Evolutionary conservation across 2,797 vertebrate genomes (phyloP).

Genomic region (Iguana delicatissima): DNA sequence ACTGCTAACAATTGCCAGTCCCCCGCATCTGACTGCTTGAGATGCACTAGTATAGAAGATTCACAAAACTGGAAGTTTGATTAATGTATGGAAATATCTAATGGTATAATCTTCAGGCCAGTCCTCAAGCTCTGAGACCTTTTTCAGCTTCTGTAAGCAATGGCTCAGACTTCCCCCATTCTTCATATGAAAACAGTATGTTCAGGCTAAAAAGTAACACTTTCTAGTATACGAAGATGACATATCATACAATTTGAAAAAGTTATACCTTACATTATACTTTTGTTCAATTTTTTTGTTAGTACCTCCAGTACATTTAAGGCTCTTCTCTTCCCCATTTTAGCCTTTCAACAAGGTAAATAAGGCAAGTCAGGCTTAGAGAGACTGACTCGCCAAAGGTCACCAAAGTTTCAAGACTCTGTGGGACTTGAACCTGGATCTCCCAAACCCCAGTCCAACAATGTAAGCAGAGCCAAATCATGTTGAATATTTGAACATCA

Average conservation of each 20-base stretch:
- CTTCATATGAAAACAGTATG: background rate
- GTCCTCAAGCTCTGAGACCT: background rate
- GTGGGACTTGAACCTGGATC: background rate
- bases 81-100: background rate
- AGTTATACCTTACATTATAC: background rate
- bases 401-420: background rate
- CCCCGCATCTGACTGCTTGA: too few species aligned
- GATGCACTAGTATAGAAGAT: background rate
- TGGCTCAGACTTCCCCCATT: too few species aligned
- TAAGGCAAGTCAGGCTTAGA: background rate
- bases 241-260: background rate
- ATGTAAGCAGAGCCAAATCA: background rate
- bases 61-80: conserved; percentile 13
- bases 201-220: background rate
- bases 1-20: too few species aligned
- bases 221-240: background rate
- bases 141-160: background rate
- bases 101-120: background rate
- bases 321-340: background rate
- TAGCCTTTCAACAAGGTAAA: background rate
- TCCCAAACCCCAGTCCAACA: background rate
- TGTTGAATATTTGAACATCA: background rate
- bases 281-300: background rate
- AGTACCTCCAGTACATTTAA: background rate
- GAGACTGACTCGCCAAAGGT: background rate